Conservation (phyloP, 2,888 invertebrate genomes). For the Drosophila nigricruria region DNA sequence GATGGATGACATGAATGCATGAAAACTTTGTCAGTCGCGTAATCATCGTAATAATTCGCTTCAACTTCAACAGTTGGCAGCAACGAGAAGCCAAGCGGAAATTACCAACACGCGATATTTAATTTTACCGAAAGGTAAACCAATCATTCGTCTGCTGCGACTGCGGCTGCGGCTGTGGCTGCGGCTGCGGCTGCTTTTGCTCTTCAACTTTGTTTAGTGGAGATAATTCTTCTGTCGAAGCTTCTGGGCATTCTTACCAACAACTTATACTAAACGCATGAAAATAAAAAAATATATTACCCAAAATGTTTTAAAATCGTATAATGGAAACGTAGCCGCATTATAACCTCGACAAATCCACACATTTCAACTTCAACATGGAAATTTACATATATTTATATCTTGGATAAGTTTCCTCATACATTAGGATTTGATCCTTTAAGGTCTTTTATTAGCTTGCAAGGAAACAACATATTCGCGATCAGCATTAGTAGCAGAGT, state of each 20-base stretch:
- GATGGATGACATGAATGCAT: constrained; percentile 76
- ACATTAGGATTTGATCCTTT: neutral
- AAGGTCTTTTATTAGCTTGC: neutral
- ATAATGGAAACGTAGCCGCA: neutral
- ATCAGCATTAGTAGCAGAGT: neutral
- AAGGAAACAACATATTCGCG: neutral
- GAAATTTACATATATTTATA: neutral
- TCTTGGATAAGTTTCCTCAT: neutral
- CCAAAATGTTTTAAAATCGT: neutral
- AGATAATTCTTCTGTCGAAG: constrained; percentile 22
- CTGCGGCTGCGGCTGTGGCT: neutral
- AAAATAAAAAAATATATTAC: neutral
- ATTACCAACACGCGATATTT: constrained; percentile 83
- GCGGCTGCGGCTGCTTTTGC: constrained; percentile 25
- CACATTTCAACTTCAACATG: neutral
- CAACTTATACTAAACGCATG: neutral
- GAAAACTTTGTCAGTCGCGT: constrained; percentile 79
- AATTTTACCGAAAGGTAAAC: constrained; percentile 80
- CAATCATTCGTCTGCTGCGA: constrained; percentile 72
- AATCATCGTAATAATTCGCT: constrained; percentile 79
- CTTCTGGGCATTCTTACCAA: constrained; percentile 36
- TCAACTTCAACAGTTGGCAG: constrained; percentile 73
- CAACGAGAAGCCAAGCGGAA: constrained; percentile 81
- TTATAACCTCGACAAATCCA: neutral
- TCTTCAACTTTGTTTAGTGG: constrained; percentile 20